These are phyloP conservation scores for Lucilia cuprina DNA, from an alignment of 1,140 invertebrate species.

Conservation along the genomic window DNA sequence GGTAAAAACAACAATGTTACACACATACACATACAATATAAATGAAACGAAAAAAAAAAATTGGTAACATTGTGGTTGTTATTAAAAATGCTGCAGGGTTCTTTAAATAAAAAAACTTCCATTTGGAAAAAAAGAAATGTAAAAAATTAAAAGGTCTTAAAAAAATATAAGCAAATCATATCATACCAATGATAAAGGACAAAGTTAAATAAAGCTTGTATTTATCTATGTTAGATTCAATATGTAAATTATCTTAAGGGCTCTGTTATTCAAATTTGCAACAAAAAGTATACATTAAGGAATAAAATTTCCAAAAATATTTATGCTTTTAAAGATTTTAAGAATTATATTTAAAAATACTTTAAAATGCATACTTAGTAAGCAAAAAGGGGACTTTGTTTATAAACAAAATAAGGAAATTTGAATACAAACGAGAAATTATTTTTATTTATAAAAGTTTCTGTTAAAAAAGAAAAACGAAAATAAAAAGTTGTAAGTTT, in stretches of 20 bases:
- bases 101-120: background rate
- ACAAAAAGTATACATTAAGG: background rate
- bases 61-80: conserved; percentile 24
- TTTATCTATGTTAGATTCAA: background rate
- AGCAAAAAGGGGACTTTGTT: too few species aligned
- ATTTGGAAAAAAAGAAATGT: background rate
- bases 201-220: background rate
- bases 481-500: too few species aligned
- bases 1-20: background rate
- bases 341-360: background rate
- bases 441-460: too few species aligned
- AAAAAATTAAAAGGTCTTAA: conserved; percentile 13
- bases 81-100: conserved; percentile 17
- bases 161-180: conserved; percentile 10
- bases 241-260: conserved; percentile 14
- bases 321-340: background rate
- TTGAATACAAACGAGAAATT: too few species aligned
- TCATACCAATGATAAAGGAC: background rate
- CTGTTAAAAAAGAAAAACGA: too few species aligned
- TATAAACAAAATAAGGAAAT: too few species aligned
- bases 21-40: background rate
- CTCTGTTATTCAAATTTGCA: background rate
- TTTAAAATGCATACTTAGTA: background rate
- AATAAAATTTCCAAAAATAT: background rate
- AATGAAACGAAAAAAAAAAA: background rate